A percentile compares a stretch with the other conserved stretches of the same genome.
These are phyloP conservation scores for Smutsia gigantea DNA, from an alignment of 2,797 vertebrate genomes.

Conservation along the genomic window DNA sequence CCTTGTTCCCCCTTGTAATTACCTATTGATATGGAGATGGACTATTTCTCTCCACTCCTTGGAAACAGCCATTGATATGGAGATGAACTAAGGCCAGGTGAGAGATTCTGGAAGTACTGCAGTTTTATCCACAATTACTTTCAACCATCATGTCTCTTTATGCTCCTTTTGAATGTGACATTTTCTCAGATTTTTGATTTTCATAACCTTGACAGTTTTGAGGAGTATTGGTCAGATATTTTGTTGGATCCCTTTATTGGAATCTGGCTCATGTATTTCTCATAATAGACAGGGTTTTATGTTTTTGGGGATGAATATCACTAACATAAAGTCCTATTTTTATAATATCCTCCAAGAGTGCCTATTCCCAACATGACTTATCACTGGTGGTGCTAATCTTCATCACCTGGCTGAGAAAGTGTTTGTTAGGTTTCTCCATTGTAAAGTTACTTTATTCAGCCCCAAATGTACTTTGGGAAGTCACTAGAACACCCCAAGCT, in stretches of 20 bases:
- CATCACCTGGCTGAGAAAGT: not conserved
- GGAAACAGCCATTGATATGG: too few species aligned
- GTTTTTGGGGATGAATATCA: not conserved
- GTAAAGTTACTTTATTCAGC: not conserved
- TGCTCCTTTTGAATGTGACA: not conserved
- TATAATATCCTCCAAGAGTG: not conserved
- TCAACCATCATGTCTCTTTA: not conserved
- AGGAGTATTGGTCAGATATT: not conserved
- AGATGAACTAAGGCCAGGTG: too few species aligned
- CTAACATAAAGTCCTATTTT: not conserved
- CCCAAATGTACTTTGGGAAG: not conserved
- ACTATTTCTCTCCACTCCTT: too few species aligned
- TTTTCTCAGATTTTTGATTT: not conserved
- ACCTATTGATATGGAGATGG: too few species aligned
- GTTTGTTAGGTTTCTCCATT: not conserved
- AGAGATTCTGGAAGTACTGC: too few species aligned
- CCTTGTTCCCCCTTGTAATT: too few species aligned
- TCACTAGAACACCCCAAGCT: not conserved
- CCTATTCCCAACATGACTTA: not conserved
- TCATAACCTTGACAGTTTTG: not conserved
- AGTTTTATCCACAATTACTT: not conserved
- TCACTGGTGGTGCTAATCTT: not conserved
- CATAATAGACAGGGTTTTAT: not conserved
- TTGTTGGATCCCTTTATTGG: not conserved
- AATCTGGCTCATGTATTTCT: not conserved